phyloP scores from a whole-genome alignment of 2,888 invertebrate genomes.

The Sinohyriopsis cumingii region DNA sequence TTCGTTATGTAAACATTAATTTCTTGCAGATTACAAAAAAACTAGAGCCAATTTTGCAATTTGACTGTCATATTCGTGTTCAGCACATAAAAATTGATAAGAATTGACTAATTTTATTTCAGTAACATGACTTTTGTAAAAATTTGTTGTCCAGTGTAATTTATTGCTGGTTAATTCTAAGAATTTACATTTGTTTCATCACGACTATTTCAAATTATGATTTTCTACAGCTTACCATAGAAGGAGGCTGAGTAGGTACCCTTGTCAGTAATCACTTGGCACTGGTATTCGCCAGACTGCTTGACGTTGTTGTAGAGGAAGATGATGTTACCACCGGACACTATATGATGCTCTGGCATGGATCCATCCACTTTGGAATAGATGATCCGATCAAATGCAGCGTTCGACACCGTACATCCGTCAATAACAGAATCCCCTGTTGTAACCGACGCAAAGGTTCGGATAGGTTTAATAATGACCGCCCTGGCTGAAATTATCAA shows the following conservation, averaged over 20 bases:
- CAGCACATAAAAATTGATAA: too few relatives aligned
- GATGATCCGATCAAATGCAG: slow-evolving; percentile 13
- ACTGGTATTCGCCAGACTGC: slow-evolving; percentile 32
- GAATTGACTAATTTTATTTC: too few relatives aligned
- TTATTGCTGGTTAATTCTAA: too few relatives aligned
- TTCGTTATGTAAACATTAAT: too few relatives aligned
- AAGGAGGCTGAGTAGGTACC: slow-evolving; percentile 26
- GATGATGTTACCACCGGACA: slow-evolving; percentile 26
- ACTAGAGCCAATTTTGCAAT: too few relatives aligned
- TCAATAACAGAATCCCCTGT: slow-evolving; percentile 30
- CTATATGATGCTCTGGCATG: slow-evolving; percentile 25
- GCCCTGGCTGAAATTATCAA: slow-evolving; percentile 9
- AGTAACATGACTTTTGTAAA: too few relatives aligned
- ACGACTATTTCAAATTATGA: too few relatives aligned
- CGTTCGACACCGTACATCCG: slow-evolving; percentile 24
- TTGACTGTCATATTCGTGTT: too few relatives aligned
- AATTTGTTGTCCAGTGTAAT: too few relatives aligned
- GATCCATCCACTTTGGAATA: slow-evolving; percentile 27
- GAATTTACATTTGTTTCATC: too few relatives aligned
- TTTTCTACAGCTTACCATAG: slow-evolving; percentile 18
- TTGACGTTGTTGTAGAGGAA: slow-evolving; percentile 16
- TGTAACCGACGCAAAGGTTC: slow-evolving; percentile 23
- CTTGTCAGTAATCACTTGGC: slow-evolving; percentile 25
- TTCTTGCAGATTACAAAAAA: too few relatives aligned
- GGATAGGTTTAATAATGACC: slow-evolving; percentile 12